phyloP scores from a whole-genome alignment of 2,113 vertebrate species.

The Corythaeola cristata region DNA sequence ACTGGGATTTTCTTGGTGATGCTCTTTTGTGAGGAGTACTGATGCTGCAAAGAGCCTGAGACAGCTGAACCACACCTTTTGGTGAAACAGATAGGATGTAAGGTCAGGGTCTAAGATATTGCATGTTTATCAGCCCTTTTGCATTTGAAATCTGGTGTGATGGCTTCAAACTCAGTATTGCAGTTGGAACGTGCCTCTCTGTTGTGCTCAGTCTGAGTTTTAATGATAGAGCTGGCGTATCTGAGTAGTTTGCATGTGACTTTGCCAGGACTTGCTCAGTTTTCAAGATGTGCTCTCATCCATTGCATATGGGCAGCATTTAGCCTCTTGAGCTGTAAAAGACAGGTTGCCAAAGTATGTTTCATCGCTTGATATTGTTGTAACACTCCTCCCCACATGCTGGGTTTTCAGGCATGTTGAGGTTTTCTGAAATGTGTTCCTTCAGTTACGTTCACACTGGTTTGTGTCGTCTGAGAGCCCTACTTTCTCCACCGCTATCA shows the following conservation, averaged over 20 bases:
- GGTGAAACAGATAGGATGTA: not conserved
- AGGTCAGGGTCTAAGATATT: not conserved
- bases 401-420: not conserved
- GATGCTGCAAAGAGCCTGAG: not conserved
- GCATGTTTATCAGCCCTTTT: not conserved
- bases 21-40: not conserved
- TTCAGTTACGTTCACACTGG: not conserved
- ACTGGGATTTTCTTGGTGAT: not conserved
- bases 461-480: not conserved
- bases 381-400: not conserved
- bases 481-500: not conserved
- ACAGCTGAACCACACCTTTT: not conserved
- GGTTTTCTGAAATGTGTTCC: not conserved
- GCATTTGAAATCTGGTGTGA: not conserved
- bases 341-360: not conserved
- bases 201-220: not conserved
- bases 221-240: not conserved
- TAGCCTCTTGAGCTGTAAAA: conserved; percentile 1
- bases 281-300: conserved; percentile 34
- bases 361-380: conserved; percentile 22
- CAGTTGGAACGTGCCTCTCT: not conserved
- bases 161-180: not conserved
- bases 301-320: conserved; percentile 10
- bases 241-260: not conserved
- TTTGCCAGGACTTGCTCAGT: conserved; percentile 7